phyloP scores from a whole-genome alignment of 2,888 invertebrate genomes.

The Molorchus minor region DNA sequence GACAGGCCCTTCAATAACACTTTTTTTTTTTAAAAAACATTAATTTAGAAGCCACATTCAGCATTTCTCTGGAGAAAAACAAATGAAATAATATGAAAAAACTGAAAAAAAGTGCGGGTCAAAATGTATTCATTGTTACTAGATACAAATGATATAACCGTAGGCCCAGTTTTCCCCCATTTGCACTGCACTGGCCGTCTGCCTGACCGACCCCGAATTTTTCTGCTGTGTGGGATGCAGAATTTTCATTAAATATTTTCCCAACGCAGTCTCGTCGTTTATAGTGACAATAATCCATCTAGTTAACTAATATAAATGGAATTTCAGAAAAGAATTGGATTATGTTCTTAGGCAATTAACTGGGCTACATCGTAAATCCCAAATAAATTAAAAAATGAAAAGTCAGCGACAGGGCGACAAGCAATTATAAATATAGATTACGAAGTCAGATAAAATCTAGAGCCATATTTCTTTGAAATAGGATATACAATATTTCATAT shows the following conservation, averaged over 20 bases:
- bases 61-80: too few relatives aligned
- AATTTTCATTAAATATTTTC: conserved; percentile 53
- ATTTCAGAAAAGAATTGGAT: conserved; percentile 43
- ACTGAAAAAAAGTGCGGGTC: too few relatives aligned
- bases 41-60: too few relatives aligned
- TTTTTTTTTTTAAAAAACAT: too few relatives aligned
- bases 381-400: conserved; percentile 31
- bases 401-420: conserved; percentile 20
- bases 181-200: conserved; percentile 7
- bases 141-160: too few relatives aligned
- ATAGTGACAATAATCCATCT: conserved; percentile 45
- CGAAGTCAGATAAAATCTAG: conserved; percentile 15
- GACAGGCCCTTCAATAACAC: too few relatives aligned
- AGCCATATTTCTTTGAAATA: conserved; percentile 13
- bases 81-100: too few relatives aligned
- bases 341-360: conserved; percentile 39
- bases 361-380: conserved; percentile 28
- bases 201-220: conserved; percentile 7
- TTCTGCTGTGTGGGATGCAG: conserved; percentile 39
- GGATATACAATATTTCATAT: too few relatives aligned
- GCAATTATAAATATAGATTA: conserved; percentile 27
- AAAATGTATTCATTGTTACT: too few relatives aligned
- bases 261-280: conserved; percentile 28
- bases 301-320: conserved; percentile 48
- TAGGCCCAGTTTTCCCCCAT: background rate